These are phyloP conservation scores for Dallia pectoralis DNA, from an alignment of 2,797 vertebrate species.

Conservation along the genomic window DNA sequence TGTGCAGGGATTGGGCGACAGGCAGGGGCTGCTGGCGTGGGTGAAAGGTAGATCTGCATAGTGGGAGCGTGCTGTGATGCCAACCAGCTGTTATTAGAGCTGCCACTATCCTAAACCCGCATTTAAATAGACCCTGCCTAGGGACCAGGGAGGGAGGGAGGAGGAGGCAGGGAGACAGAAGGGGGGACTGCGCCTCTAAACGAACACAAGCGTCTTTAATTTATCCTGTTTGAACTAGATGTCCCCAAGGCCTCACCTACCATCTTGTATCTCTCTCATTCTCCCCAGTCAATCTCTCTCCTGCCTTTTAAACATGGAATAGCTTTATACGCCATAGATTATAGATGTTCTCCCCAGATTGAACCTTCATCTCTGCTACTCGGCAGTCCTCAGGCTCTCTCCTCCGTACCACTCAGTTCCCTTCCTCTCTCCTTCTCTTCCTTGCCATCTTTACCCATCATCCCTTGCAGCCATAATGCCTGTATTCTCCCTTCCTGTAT, in stretches of 20 bases:
- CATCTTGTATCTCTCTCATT: conserved; percentile 33
- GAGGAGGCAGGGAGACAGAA: neutral
- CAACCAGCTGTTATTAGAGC: conserved; percentile 45
- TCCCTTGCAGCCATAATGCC: conserved; percentile 49
- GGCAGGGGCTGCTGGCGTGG: conserved; percentile 47
- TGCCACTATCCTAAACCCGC: conserved; percentile 52
- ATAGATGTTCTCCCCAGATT: conserved; percentile 49
- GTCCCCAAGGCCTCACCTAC: conserved; percentile 53
- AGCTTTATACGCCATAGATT: conserved; percentile 59
- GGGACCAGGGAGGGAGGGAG: conserved; percentile 26
- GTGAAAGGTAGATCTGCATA: conserved; percentile 30
- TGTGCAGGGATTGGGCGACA: conserved; percentile 40
- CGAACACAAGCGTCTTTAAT: conserved; percentile 57
- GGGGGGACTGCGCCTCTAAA: conserved; percentile 55
- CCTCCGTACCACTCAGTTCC: conserved; percentile 51
- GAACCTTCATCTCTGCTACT: conserved; percentile 26
- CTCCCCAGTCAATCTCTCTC: conserved; percentile 21
- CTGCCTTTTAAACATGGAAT: conserved; percentile 45
- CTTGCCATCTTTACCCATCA: conserved; percentile 42
- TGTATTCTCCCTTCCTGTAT: conserved; percentile 2
- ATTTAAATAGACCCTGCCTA: conserved; percentile 70
- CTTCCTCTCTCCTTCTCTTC: conserved; percentile 36
- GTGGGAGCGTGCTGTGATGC: conserved; percentile 51
- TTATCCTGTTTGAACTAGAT: conserved; percentile 67
- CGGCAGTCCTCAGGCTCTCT: conserved; percentile 47